These are phyloP conservation scores for Potorous gilbertii DNA, from an alignment of 2,797 vertebrate genomes.

Conservation along the genomic window DNA sequence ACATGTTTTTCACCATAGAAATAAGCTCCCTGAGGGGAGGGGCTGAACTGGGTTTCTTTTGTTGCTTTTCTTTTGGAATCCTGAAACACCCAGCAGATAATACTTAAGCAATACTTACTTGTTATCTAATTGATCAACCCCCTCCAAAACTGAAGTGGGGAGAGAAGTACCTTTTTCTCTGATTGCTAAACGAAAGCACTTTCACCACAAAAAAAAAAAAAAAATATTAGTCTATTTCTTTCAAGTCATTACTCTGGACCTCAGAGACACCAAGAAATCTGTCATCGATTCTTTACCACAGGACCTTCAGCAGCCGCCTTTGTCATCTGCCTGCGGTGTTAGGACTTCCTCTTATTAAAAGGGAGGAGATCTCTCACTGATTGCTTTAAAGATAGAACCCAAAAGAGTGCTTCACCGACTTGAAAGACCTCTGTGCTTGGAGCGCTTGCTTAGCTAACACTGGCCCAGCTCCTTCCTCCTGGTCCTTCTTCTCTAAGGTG, in stretches of 20 bases:
- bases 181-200: constrained; percentile 20
- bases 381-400: constrained; percentile 26
- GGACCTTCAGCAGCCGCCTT: constrained; percentile 13
- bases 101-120: not conserved
- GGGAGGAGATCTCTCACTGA: constrained; percentile 46
- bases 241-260: constrained; percentile 38
- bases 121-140: not conserved
- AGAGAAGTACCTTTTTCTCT: constrained; percentile 38
- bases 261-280: constrained; percentile 14
- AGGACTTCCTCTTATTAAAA: constrained; percentile 44
- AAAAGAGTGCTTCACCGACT: constrained; percentile 37
- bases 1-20: not conserved
- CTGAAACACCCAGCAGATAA: not conserved
- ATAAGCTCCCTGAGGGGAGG: not conserved
- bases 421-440: constrained; percentile 8
- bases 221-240: constrained; percentile 6
- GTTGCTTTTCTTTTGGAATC: not conserved
- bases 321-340: constrained; percentile 15
- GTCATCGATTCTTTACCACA: not conserved
- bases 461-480: constrained; percentile 5
- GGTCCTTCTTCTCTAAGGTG: not conserved
- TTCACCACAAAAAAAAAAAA: constrained; percentile 26
- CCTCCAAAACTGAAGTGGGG: constrained; percentile 42
- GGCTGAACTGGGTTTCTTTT: not conserved
- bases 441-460: constrained; percentile 58